Conservation (phyloP, 2,113 vertebrate genomes). For the Pipa parva region DNA sequence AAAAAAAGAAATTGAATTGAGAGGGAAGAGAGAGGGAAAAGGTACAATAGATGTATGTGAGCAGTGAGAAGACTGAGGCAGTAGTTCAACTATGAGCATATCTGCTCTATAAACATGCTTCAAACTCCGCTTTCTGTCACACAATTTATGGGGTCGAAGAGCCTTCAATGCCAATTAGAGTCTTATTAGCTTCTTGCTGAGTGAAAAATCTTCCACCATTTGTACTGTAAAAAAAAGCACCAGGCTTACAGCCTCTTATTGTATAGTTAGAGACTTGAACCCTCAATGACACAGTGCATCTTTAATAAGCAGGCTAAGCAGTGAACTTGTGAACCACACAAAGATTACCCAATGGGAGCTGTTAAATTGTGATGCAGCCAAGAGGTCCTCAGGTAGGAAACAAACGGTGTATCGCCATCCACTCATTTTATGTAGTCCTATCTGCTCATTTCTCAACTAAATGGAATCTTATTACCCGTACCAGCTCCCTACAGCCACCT, state of each 20-base stretch:
- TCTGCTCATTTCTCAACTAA: constrained; percentile 33
- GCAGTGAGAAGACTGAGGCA: constrained; percentile 12
- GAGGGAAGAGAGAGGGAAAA: neutral
- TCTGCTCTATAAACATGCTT: constrained; percentile 35
- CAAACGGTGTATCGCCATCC: neutral
- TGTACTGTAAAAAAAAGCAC: constrained; percentile 27
- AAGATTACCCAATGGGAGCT: constrained; percentile 34
- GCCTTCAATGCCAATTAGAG: constrained; percentile 39
- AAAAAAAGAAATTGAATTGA: constrained; percentile 17
- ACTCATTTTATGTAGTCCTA: constrained; percentile 2
- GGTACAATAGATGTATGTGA: neutral
- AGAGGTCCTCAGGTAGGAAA: constrained; percentile 23
- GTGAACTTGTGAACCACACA: constrained; percentile 35
- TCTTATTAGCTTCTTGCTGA: constrained; percentile 39
- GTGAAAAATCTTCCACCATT: constrained; percentile 38
- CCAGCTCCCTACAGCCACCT: neutral
- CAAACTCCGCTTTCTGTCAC: constrained; percentile 33
- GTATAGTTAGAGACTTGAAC: constrained; percentile 6
- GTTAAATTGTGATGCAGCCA: constrained; percentile 32
- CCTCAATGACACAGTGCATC: constrained; percentile 28
- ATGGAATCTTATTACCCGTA: neutral
- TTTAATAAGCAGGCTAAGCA: constrained; percentile 37
- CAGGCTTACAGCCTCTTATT: constrained; percentile 9
- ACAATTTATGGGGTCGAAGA: constrained; percentile 37
- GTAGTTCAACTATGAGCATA: constrained; percentile 27